Conservation (phyloP, 2,113 vertebrate species). For the Aegypius monachus region DNA sequence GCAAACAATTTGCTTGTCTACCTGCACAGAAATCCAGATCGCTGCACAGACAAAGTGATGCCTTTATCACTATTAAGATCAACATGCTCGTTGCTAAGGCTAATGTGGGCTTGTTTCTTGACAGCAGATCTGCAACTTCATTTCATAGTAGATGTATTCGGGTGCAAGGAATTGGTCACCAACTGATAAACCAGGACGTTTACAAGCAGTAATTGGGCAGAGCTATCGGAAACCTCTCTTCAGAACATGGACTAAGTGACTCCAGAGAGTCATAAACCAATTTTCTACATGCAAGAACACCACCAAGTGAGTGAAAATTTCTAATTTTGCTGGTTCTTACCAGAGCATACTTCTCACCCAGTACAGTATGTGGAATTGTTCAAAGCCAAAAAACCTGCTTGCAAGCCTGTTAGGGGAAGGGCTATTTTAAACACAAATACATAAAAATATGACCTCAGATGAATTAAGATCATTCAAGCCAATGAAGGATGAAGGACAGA, state of each 20-base stretch:
- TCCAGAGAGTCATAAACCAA: background rate
- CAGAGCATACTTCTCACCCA: background rate
- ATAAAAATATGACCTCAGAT: background rate
- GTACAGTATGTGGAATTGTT: background rate
- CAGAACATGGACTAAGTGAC: background rate
- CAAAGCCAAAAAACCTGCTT: background rate
- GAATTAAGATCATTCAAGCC: background rate
- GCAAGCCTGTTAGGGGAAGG: background rate
- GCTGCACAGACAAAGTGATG: background rate
- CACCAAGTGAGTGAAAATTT: background rate
- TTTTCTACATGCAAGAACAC: background rate
- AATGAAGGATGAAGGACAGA: background rate
- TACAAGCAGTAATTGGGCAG: background rate
- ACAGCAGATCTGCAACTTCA: background rate
- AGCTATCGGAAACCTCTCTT: background rate
- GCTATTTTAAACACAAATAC: background rate
- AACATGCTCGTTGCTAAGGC: background rate
- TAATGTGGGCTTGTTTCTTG: background rate
- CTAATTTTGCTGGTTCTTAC: background rate
- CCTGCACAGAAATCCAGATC: background rate
- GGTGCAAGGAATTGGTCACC: background rate
- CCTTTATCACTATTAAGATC: background rate
- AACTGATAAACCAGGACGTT: background rate
- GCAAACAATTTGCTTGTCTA: background rate
- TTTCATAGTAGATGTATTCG: fast-evolving